phyloP scores from a whole-genome alignment of 2,888 invertebrate genomes.

The Eupelmus urozonus region DNA sequence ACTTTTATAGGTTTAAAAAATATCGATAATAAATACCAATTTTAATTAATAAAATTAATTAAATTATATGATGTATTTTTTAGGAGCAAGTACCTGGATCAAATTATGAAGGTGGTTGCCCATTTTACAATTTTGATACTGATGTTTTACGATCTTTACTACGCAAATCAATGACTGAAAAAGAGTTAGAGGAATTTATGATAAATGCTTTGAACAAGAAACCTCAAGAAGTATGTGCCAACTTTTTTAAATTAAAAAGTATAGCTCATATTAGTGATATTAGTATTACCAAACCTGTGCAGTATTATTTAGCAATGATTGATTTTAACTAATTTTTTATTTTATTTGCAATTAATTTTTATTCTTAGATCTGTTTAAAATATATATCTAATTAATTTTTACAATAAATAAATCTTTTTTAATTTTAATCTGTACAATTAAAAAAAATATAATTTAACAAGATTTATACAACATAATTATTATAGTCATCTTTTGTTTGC shows the following conservation, averaged over 20 bases:
- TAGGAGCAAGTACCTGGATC: slow-evolving; percentile 74
- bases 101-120: slow-evolving; percentile 81
- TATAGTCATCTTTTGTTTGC: slow-evolving; percentile 46
- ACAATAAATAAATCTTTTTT: slow-evolving; percentile 31
- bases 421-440: slow-evolving; percentile 34
- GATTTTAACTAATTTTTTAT: slow-evolving; percentile 59
- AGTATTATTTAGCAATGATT: slow-evolving; percentile 69
- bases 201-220: slow-evolving; percentile 58
- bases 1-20: neutral
- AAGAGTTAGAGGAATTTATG: slow-evolving; percentile 64
- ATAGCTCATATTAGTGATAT: slow-evolving; percentile 60
- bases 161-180: slow-evolving; percentile 51
- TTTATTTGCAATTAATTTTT: neutral
- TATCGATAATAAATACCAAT: too few species aligned
- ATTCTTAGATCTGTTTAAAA: neutral
- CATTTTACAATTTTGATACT: slow-evolving; percentile 81
- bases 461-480: neutral
- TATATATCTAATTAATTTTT: slow-evolving; percentile 24
- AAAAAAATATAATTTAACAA: slow-evolving; percentile 29
- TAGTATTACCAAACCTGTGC: slow-evolving; percentile 68
- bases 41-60: slow-evolving; percentile 11
- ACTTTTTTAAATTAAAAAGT: slow-evolving; percentile 65
- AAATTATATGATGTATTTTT: slow-evolving; percentile 51
- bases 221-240: slow-evolving; percentile 68
- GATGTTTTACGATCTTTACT: slow-evolving; percentile 70